Evolutionary conservation across 2,797 vertebrate species (phyloP), one percentile per base, ranked within the genome.

Genomic region (Melanotaenia maccullochi): DNA sequence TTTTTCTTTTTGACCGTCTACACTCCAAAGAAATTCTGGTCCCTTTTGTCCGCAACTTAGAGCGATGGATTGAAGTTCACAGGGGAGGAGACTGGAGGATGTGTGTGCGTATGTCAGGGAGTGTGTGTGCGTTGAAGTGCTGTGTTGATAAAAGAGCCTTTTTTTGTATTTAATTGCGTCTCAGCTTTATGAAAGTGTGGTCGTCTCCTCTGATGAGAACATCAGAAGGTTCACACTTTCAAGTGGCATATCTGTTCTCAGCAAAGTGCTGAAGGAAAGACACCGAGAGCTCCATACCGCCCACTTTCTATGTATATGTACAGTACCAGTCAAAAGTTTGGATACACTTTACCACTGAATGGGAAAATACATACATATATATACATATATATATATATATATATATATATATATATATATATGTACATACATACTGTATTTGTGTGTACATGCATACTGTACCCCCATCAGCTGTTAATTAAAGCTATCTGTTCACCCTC

Each of bases 111-210:
- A 58, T 33, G 66, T 65, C 60, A 47, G 78, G 57, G 66, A 47
- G 25, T 28, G 68, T 58, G 62, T 52, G 74, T 68, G 84, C 68
- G 67, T 71, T 60, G 38, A 69, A 70, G 64, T 42, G 75, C 78
- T 38, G 47, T 60, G 71, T 79, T 90, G 76, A 87, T 88, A 90
- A 85, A 90, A 89, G 87, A 80, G 83, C 82, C 66, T 84, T 82
- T 90, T 90, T 93, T 20, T 93, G 78, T 85, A 79, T 93, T 93
- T 94, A 93, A 94, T 94, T 94, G 91, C 84, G 56, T 90, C 83
- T 90, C 90, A 73, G 87, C 86, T 80, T 91, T 88, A 92, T 90
- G 85, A 92, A 86, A 90, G 83, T 67, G 42, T 36, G 51, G 74
- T 71, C 59, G 74, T 84, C 74, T 83, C 75, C 62, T 90, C 87